These are phyloP conservation scores for Bruchidius siliquastri DNA, from an alignment of 2,888 invertebrate species.

Conservation along the genomic window DNA sequence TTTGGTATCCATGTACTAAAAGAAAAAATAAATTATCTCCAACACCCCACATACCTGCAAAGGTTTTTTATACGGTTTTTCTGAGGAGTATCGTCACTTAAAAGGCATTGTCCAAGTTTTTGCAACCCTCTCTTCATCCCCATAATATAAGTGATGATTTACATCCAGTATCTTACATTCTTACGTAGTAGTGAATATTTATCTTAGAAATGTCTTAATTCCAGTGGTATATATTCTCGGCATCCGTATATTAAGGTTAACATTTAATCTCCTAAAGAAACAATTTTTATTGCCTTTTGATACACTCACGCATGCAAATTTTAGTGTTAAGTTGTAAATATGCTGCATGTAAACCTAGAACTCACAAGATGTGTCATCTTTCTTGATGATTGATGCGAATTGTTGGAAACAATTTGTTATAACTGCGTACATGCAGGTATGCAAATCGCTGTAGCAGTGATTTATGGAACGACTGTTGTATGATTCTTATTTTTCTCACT, in stretches of 20 bases:
- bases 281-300: background rate
- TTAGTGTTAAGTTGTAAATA: background rate
- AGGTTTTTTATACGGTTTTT: too few relatives aligned
- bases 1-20: too few relatives aligned
- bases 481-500: background rate
- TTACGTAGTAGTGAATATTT: background rate
- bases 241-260: background rate
- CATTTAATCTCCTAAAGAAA: background rate
- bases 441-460: background rate
- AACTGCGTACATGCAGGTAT: background rate
- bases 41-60: too few relatives aligned
- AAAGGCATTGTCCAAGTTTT: too few relatives aligned
- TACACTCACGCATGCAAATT: background rate
- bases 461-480: background rate
- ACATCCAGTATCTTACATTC: background rate
- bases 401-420: background rate
- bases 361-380: background rate
- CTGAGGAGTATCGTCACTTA: too few relatives aligned
- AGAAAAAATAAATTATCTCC: too few relatives aligned
- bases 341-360: background rate
- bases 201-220: background rate
- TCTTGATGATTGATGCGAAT: background rate
- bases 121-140: too few relatives aligned
- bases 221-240: background rate
- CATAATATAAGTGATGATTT: too few relatives aligned